Conservation (phyloP, 1,140 invertebrate species). For the Aradophagus sp. region DNA sequence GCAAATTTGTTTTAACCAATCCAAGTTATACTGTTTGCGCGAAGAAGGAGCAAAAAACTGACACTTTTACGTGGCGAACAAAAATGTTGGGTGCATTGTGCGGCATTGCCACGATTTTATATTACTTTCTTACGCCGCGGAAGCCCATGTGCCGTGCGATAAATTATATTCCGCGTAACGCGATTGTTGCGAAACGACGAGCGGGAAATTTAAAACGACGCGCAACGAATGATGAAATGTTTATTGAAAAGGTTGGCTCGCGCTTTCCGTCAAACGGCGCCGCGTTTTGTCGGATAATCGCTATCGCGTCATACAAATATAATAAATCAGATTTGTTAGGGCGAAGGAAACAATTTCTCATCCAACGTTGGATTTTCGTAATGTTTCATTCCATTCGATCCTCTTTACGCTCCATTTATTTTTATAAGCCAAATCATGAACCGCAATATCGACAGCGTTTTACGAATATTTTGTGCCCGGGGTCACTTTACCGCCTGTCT, state of each 20-base stretch:
- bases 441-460: slow-evolving; percentile 12
- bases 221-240: slow-evolving; percentile 4
- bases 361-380: slow-evolving; percentile 16
- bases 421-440: slow-evolving; percentile 24
- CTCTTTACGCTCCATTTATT: slow-evolving; percentile 21
- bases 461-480: slow-evolving; percentile 15
- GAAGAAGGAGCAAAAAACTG: background rate
- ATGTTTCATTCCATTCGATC: slow-evolving; percentile 13
- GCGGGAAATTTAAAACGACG: background rate
- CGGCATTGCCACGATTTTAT: slow-evolving; percentile 8
- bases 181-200: slow-evolving; percentile 1
- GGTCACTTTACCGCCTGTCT: slow-evolving; percentile 19
- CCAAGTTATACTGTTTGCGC: background rate
- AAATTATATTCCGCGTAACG: slow-evolving; percentile 6
- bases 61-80: background rate
- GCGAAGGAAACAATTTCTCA: slow-evolving; percentile 4
- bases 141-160: background rate
- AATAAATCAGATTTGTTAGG: slow-evolving; percentile 14
- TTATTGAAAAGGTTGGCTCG: background rate
- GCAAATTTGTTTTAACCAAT: no score
- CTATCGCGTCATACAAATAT: slow-evolving; percentile 1
- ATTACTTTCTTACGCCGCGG: slow-evolving; percentile 7
- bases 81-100: slow-evolving; percentile 2
- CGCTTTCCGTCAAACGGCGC: no score
- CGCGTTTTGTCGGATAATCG: slow-evolving; percentile 2